Evolutionary conservation across 64 coral and sea anemone genomes (phyloP).

Genomic region (Montipora efflorescens): DNA sequence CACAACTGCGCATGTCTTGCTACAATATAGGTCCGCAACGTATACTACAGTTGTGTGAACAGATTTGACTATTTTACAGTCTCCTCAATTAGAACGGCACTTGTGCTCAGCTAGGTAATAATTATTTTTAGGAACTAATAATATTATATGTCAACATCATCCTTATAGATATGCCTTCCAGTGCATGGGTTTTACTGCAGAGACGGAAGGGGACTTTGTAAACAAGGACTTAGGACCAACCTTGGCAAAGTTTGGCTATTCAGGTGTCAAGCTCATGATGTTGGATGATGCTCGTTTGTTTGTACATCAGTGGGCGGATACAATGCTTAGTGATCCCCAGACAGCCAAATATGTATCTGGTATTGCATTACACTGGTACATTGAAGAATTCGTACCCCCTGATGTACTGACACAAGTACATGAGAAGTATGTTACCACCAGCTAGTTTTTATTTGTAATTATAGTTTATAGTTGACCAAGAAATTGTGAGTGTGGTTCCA

Average conservation of each 20-base stretch:
- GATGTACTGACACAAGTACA: slow-evolving; percentile 75
- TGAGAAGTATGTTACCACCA: slow-evolving; percentile 61
- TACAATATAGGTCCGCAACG: too few species aligned
- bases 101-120: too few species aligned
- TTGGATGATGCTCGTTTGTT: slow-evolving; percentile 82
- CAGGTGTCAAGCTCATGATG: slow-evolving; percentile 89
- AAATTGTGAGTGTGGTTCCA: too few species aligned
- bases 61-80: too few species aligned
- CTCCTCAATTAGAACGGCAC: too few species aligned
- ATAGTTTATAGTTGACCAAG: too few species aligned
- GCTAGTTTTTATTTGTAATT: too few species aligned
- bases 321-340: slow-evolving; percentile 79
- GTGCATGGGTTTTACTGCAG: slow-evolving; percentile 83
- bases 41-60: too few species aligned
- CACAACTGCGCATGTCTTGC: too few species aligned
- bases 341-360: slow-evolving; percentile 92
- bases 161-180: slow-evolving; percentile 83
- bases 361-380: slow-evolving; percentile 92
- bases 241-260: slow-evolving; percentile 71
- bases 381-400: slow-evolving; percentile 33
- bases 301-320: slow-evolving; percentile 68
- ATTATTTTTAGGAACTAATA: too few species aligned
- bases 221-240: slow-evolving; percentile 91
- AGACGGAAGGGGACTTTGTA: slow-evolving; percentile 89
- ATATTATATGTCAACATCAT: not conserved